Evolutionary conservation across 2,113 vertebrate genomes (phyloP).

Genomic region (Verasper variegatus): DNA sequence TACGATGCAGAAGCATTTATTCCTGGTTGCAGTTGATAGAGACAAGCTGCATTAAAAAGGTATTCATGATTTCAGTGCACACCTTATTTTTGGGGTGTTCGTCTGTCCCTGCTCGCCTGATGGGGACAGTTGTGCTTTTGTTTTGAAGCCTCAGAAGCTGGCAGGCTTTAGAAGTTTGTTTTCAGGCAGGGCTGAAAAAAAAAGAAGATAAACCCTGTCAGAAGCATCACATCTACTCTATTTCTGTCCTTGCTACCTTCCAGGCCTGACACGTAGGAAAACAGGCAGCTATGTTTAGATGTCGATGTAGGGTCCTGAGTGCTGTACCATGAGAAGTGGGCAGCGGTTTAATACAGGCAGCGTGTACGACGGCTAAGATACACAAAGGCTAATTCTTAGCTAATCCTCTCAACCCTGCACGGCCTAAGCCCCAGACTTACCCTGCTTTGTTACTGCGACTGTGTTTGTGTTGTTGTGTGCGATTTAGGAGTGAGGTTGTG

Average conservation of each 20-base stretch:
- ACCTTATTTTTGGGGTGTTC: conserved; percentile 19
- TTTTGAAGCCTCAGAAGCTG: conserved; percentile 54
- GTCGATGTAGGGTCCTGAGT: conserved; percentile 35
- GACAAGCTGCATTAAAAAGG: background rate
- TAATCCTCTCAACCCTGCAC: conserved; percentile 58
- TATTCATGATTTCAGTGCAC: background rate
- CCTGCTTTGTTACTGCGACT: conserved; percentile 43
- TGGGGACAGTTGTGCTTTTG: conserved; percentile 43
- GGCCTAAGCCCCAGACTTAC: conserved; percentile 52
- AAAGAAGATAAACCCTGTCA: conserved; percentile 60
- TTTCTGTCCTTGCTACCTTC: conserved; percentile 49
- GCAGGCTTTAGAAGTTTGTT: conserved; percentile 58
- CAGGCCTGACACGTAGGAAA: conserved; percentile 32
- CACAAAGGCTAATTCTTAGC: conserved; percentile 67
- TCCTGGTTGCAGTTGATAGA: conserved; percentile 3
- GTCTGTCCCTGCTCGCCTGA: conserved; percentile 26
- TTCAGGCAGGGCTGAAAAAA: conserved; percentile 51
- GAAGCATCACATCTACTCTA: conserved; percentile 48
- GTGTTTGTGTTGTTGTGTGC: conserved; percentile 52
- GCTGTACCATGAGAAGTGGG: conserved; percentile 32
- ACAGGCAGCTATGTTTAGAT: conserved; percentile 45
- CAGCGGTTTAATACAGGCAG: conserved; percentile 60
- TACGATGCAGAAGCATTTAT: background rate
- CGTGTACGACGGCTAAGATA: conserved; percentile 58
- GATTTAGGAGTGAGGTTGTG: conserved; percentile 67